Conservation (phyloP, 2,797 vertebrate species). For the Staurois parvus region DNA sequence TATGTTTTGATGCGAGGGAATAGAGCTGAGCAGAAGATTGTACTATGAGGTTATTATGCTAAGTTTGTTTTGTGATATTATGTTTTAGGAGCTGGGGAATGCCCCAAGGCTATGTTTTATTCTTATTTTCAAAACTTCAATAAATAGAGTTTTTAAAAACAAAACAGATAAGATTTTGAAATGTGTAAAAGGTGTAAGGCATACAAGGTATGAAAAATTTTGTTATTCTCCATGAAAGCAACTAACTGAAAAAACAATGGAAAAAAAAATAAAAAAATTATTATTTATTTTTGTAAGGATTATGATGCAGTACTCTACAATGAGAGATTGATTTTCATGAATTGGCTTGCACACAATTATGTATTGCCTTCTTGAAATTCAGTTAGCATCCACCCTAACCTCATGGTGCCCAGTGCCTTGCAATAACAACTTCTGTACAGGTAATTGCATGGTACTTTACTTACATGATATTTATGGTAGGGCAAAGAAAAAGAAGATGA, state of each 20-base stretch:
- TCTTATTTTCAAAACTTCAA: too few species aligned
- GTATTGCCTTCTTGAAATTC: slow-evolving; percentile 52
- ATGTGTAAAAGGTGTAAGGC: too few species aligned
- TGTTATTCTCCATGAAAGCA: slow-evolving; percentile 24
- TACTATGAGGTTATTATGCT: too few species aligned
- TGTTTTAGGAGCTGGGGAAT: too few species aligned
- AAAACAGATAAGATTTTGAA: too few species aligned
- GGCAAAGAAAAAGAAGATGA: neutral
- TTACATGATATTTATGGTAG: slow-evolving; percentile 33
- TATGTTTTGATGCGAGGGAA: too few species aligned
- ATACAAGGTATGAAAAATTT: too few species aligned
- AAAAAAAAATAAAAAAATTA: too few species aligned
- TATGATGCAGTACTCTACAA: slow-evolving; percentile 34
- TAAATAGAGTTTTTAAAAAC: too few species aligned
- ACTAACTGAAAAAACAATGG: slow-evolving; percentile 27
- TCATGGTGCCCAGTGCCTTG: slow-evolving; percentile 36
- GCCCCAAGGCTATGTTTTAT: too few species aligned
- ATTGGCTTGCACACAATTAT: slow-evolving; percentile 38
- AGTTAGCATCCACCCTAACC: slow-evolving; percentile 46
- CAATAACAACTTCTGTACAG: slow-evolving; percentile 34
- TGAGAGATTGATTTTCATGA: slow-evolving; percentile 44
- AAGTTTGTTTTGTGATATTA: too few species aligned
- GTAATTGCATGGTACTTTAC: slow-evolving; percentile 37
- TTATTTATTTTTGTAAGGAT: neutral
- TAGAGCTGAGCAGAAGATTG: too few species aligned